Evolutionary conservation across 2,113 vertebrate species (phyloP).

Genomic region (Oncorhynchus mykiss): DNA sequence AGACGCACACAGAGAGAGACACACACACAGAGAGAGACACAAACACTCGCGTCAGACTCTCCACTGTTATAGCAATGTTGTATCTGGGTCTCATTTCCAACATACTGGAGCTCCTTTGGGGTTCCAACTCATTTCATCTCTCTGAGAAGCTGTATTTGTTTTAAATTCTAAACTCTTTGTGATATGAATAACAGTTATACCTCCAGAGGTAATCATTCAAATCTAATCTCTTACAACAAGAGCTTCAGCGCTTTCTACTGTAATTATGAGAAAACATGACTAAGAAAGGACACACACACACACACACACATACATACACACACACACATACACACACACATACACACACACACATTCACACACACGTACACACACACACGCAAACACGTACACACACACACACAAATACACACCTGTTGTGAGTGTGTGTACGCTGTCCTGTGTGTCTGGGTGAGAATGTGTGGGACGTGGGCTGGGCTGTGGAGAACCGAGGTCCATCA

Average conservation of each 20-base stretch:
- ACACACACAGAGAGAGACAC: slow-evolving; percentile 9
- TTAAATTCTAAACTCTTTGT: slow-evolving; percentile 70
- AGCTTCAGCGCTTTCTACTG: slow-evolving; percentile 35
- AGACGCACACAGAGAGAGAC: too few species aligned
- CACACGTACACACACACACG: too few species aligned
- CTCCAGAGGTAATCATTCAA: slow-evolving; percentile 68
- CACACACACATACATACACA: neutral
- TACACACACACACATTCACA: slow-evolving; percentile 13
- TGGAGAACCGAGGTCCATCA: slow-evolving; percentile 45
- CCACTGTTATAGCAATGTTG: slow-evolving; percentile 52
- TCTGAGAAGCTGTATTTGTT: slow-evolving; percentile 71
- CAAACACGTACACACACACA: too few species aligned
- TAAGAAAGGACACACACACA: slow-evolving; percentile 12
- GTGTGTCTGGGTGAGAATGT: slow-evolving; percentile 22
- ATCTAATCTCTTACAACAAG: slow-evolving; percentile 61
- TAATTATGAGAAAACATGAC: slow-evolving; percentile 42
- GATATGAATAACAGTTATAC: slow-evolving; percentile 66
- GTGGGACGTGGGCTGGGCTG: slow-evolving; percentile 26
- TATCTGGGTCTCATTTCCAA: slow-evolving; percentile 57
- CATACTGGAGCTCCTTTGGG: slow-evolving; percentile 57
- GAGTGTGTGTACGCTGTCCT: slow-evolving; percentile 6
- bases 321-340: slow-evolving; percentile 30
- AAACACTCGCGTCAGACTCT: slow-evolving; percentile 45
- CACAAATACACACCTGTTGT: slow-evolving; percentile 42
- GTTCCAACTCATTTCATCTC: slow-evolving; percentile 72